A percentile compares a stretch with the other conserved stretches of the same genome.
Evolutionary conservation across 1,140 invertebrate genomes (phyloP).

Genomic region (Berghia stephanieae): DNA sequence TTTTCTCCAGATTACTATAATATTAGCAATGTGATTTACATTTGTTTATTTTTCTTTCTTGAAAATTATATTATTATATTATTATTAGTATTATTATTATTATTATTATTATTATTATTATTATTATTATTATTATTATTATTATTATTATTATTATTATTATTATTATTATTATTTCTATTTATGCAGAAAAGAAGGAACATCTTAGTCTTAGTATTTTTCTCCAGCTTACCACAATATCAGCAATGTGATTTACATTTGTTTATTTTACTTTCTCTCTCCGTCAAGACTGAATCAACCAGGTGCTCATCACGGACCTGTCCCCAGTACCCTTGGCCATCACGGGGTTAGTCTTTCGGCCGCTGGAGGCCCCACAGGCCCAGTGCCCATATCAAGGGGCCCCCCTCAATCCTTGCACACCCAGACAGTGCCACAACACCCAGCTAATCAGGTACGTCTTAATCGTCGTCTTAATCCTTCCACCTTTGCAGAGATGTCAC

Average conservation of each 20-base stretch:
- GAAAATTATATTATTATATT: too few species aligned
- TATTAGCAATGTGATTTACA: too few species aligned
- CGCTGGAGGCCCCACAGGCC: background rate
- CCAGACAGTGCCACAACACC: constrained; percentile 9
- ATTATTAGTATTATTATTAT: too few species aligned
- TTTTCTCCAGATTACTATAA: too few species aligned
- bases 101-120: background rate
- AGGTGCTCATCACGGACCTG: constrained; percentile 22
- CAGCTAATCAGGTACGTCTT: constrained; percentile 17
- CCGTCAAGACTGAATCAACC: constrained; percentile 14
- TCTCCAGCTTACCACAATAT: background rate
- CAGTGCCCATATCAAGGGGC: background rate
- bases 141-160: background rate
- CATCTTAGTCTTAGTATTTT: background rate
- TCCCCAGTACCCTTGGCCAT: constrained; percentile 17
- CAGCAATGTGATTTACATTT: background rate
- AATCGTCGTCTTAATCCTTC: background rate
- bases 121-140: background rate
- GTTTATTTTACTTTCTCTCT: background rate
- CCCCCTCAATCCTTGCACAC: constrained; percentile 18
- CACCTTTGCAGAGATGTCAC: background rate
- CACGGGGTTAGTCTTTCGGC: too few species aligned
- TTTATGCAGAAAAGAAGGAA: background rate
- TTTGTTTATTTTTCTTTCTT: too few species aligned
- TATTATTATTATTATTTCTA: background rate